Conservation (phyloP, 35 echinoderm and acorn worm genomes). For the Lytechinus variegatus region DNA sequence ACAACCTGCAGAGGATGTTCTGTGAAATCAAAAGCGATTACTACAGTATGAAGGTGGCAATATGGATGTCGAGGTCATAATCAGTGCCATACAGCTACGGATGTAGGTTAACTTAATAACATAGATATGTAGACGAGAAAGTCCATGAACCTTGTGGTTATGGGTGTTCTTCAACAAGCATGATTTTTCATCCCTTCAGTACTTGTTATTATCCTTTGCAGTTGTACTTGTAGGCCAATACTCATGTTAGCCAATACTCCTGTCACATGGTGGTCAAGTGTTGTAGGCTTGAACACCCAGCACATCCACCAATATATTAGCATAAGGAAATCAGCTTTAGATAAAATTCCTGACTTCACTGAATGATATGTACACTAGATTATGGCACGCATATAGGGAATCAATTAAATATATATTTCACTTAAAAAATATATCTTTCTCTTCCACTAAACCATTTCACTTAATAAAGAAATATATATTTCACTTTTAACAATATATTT, state of each 20-base stretch:
- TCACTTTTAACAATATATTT: too few relatives aligned
- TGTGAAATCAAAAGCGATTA: neutral
- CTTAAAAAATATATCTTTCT: too few relatives aligned
- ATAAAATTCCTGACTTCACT: too few relatives aligned
- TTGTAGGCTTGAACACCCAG: neutral
- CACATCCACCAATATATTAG: neutral
- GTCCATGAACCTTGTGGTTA: neutral
- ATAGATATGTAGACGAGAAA: neutral
- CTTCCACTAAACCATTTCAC: too few relatives aligned
- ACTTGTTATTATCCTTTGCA: neutral
- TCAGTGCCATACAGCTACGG: neutral
- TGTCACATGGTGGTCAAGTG: neutral
- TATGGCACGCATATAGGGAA: too few relatives aligned
- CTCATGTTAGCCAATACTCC: neutral
- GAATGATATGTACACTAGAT: too few relatives aligned
- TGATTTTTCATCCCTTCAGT: neutral
- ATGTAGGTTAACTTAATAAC: slow-evolving; percentile 3
- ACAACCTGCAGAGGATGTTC: neutral
- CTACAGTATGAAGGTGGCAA: neutral
- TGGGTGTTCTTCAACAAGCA: neutral
- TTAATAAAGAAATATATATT: too few relatives aligned
- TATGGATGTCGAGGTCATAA: neutral
- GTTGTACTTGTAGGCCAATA: too few relatives aligned
- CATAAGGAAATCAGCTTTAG: neutral
- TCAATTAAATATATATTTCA: too few relatives aligned